Base-by-base conservation (phyloP, 2,888 invertebrate genomes). In the Nemoura dubitans region DNA sequence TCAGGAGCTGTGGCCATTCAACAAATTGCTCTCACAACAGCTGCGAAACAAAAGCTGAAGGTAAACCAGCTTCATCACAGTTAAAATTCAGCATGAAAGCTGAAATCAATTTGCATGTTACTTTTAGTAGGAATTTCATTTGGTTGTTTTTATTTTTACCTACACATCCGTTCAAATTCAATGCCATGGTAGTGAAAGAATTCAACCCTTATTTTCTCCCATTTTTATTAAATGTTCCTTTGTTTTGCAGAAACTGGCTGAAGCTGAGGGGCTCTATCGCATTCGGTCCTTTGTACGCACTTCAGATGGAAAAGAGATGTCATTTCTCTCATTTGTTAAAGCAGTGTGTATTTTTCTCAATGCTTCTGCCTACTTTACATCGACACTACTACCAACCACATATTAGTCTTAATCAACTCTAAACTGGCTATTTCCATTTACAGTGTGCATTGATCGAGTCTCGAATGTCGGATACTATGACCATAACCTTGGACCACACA, bases 261-360 rank as follows among this genome's bases (percentile, higher is more conserved):
- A 93, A 86, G 91, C 93, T 85, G 95, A 96, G 92, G 95, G 94
- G 76, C 95, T 96, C 89, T 98, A 98, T 90, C 94, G 96, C 85
- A 90, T 98, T 0, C 94, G 94, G 91, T 94, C 96, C 26, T 92
- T 94, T 85, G 95, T 96, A 0, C 93, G 94, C 28, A 94, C 94
- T 89, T 93, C 94, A 83, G 95, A 96, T 89, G 95, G 95, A 30
- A 92, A 92, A 88, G 95, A 94, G 90, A 92, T 93, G 28, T 94
- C 94, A 88, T 97, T 96, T 89, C 91, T 96, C 16, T 96, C 97
- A 14, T 96, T 96, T 87, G 93, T 96, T 28, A 97, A 96, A 93
- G 97, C 97, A 25, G 95, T 95, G 92, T 93, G 87, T 83, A 59
- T 59, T 59, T 36, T 59, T 21, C 36, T 36, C 5, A 36, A 10